Conservation (phyloP, 2,888 invertebrate genomes). For the Hypomecis punctinalis region DNA sequence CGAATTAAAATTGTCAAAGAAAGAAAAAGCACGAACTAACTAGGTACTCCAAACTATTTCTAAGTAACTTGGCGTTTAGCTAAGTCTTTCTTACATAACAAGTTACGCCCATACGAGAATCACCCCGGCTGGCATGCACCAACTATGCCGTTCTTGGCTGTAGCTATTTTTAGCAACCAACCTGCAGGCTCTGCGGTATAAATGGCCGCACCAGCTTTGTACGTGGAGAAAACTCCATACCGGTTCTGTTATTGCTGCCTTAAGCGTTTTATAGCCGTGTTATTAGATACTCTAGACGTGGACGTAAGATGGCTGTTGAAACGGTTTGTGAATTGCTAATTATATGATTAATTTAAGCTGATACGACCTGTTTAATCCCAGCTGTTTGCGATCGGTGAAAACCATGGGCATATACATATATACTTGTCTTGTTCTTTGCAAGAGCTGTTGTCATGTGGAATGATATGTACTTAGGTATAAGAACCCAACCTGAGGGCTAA, state of each 20-base stretch:
- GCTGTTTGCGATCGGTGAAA: too few species aligned
- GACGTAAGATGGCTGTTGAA: background rate
- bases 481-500: too few species aligned
- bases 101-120: background rate
- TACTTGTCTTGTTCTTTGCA: too few species aligned
- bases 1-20: too few species aligned
- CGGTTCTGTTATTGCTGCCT: conserved; percentile 27
- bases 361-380: too few species aligned
- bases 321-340: background rate
- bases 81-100: background rate
- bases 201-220: conserved; percentile 20
- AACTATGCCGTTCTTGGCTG: conserved; percentile 23
- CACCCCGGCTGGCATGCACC: conserved; percentile 1
- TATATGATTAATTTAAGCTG: too few species aligned
- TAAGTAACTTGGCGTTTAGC: too few species aligned
- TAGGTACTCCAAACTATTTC: too few species aligned
- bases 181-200: conserved; percentile 22
- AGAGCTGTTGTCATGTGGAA: too few species aligned
- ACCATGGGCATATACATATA: too few species aligned
- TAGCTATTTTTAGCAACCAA: conserved; percentile 37
- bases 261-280: background rate
- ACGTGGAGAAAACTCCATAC: conserved; percentile 41
- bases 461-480: too few species aligned
- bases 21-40: too few species aligned
- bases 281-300: background rate